Evolutionary conservation across 1,140 invertebrate species (phyloP), one percentile per base, ranked within the genome.

Genomic region (Sycophaga agraensis): DNA sequence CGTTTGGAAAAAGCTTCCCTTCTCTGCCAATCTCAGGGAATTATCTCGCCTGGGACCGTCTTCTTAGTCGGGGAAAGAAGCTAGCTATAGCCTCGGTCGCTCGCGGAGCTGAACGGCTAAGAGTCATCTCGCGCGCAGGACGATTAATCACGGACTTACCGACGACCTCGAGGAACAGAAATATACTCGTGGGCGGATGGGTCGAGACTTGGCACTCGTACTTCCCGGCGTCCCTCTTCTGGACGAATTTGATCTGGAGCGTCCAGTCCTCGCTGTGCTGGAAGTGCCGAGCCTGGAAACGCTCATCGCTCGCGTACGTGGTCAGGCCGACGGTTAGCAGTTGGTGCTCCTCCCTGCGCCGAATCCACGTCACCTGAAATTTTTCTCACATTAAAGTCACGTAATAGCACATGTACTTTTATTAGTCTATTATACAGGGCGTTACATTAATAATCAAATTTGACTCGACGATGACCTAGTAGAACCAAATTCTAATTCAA

Each of bases 181-280:
- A 92, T 82, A 92, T 90, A 78, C 89, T 92, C 17, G 89, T 89
- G 57, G 91, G 90, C 48, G 92, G 92, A 82, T 94, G 90, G 22
- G 91, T 91, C 24, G 91, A 92, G 14, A 94, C 89, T 83, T 94
- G 92, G 77, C 92, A 94, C 78, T 94, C 91, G 78, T 94, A 94
- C 53, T 86, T 77, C 26, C 92, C 92, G 16, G 87, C 88, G 76
- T 95, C 92, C 59, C 88, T 84, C 66, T 85, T 84, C 72, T 91
- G 90, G 26, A 92, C 90, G 78, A 86, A 91, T 74, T 89, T 89
- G 68, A 94, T 89, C 83, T 92, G 89, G 54, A 94, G 81, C 31
- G 89, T 90, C 92, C 92, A 94, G 75, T 94, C 91, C 85, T 92
- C 90, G 70, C 89, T 90, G 78, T 92, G 89, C 69, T 91, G 89